Percentiles rank a stretch among this genome's conserved stretches.
These are phyloP conservation scores for Anarhynchus alexandrinus DNA, from an alignment of 2,113 vertebrate genomes.

Conservation along the genomic window DNA sequence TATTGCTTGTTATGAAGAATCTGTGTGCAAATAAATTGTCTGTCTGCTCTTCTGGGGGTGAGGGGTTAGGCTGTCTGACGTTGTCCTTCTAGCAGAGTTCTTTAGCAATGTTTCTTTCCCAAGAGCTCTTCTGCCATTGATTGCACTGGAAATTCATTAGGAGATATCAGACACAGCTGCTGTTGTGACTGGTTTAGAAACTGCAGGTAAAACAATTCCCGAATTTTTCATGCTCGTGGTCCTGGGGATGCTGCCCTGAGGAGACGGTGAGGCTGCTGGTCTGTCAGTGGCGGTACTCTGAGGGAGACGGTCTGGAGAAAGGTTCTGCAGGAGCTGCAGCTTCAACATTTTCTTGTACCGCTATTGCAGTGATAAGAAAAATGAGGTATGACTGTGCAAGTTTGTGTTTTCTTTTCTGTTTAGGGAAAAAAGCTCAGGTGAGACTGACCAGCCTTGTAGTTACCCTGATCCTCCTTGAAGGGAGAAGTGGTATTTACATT, in stretches of 20 bases:
- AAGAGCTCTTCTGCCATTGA: rapidly evolving
- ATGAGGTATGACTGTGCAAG: not conserved
- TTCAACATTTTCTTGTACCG: not conserved
- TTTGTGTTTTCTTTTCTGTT: too few species aligned
- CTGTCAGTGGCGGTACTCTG: not conserved
- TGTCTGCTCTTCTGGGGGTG: not conserved
- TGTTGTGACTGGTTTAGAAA: not conserved
- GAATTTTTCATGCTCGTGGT: not conserved
- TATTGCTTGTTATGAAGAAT: not conserved
- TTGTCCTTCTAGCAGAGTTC: not conserved
- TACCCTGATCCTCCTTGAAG: not conserved
- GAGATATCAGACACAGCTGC: not conserved
- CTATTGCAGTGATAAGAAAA: rapidly evolving
- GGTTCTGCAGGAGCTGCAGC: not conserved
- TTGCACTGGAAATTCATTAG: not conserved
- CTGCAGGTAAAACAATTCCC: not conserved
- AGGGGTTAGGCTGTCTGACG: not conserved
- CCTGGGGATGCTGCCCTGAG: not conserved
- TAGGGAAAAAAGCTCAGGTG: not conserved
- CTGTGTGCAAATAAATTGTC: not conserved
- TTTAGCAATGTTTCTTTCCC: not conserved
- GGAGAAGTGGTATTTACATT: not conserved
- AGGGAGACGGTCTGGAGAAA: not conserved
- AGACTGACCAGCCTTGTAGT: not conserved
- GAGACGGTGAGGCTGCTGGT: not conserved